These are phyloP conservation scores for Sphaeramia orbicularis DNA, from an alignment of 2,797 vertebrate species.

Conservation along the genomic window DNA sequence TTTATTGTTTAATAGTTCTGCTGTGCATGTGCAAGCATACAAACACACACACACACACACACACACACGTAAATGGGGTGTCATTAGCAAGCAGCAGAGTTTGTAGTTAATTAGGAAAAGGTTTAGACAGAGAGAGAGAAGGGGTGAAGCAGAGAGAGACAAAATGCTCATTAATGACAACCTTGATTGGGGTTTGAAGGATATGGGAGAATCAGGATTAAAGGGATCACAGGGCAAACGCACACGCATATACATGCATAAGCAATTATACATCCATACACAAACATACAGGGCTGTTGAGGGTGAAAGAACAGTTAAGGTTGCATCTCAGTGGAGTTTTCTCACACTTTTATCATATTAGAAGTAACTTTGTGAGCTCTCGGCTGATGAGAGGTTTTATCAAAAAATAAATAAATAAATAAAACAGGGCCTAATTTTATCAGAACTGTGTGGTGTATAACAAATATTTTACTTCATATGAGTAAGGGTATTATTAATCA, in stretches of 20 bases:
- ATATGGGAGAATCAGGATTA: conserved; percentile 66
- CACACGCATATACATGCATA: not conserved
- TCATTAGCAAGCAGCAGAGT: conserved; percentile 60
- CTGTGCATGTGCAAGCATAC: not conserved
- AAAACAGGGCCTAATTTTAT: not conserved
- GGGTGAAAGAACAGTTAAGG: not conserved
- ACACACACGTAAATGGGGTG: conserved; percentile 14
- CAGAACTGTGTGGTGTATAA: not conserved
- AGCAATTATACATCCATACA: not conserved
- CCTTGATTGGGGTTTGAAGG: conserved; percentile 77
- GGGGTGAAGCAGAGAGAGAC: conserved; percentile 33
- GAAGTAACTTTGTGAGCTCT: not conserved
- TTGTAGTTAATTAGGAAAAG: conserved; percentile 64
- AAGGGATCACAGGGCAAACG: conserved; percentile 55
- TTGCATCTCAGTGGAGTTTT: conserved; percentile 8
- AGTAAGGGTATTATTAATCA: too few species aligned
- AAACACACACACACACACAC: conserved; percentile 9
- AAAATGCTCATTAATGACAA: conserved; percentile 74
- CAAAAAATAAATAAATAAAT: too few species aligned
- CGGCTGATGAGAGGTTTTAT: not conserved
- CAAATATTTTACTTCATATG: not conserved
- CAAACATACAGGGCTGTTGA: conserved; percentile 1
- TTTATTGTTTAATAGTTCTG: conserved; percentile 27
- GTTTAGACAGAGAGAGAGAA: conserved; percentile 43
- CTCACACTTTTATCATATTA: conserved; percentile 10